Percentiles rank a stretch among this genome's conserved stretches.
Conservation (phyloP, 1,140 invertebrate species). For the Tetragonula clypearis region DNA sequence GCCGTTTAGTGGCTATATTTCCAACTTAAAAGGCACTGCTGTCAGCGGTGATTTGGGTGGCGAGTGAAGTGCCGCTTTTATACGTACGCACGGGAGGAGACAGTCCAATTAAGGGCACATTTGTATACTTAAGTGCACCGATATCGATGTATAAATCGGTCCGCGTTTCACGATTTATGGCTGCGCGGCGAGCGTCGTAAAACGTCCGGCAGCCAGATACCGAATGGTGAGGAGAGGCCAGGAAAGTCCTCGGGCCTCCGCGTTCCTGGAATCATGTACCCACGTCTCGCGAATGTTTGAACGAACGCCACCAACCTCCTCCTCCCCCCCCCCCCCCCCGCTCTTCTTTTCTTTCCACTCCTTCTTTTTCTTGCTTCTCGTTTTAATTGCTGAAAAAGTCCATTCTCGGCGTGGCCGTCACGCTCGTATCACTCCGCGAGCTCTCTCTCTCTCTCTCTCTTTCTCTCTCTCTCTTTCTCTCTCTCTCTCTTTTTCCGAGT, state of each 20-base stretch:
- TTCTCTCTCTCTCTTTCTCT: not conserved
- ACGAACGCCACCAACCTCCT: constrained; percentile 4
- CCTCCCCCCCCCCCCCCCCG: too few relatives aligned
- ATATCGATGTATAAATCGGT: constrained; percentile 76
- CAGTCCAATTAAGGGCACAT: constrained; percentile 76
- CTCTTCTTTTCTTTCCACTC: not conserved
- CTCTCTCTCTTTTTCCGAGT: not conserved
- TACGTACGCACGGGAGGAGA: constrained; percentile 65
- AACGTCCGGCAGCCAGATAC: constrained; percentile 65
- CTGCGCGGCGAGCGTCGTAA: constrained; percentile 74
- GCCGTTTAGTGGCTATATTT: constrained; percentile 61
- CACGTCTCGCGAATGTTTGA: constrained; percentile 42
- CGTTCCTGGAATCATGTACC: constrained; percentile 55
- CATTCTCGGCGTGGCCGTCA: constrained; percentile 18
- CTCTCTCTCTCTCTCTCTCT: not conserved
- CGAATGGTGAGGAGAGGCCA: constrained; percentile 12
- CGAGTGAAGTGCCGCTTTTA: constrained; percentile 64
- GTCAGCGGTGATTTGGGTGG: constrained; percentile 64
- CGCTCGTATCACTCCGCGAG: constrained; percentile 11
- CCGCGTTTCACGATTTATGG: constrained; percentile 71
- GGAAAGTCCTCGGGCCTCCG: constrained; percentile 33
- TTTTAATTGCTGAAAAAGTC: constrained; percentile 45
- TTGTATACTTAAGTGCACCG: constrained; percentile 74
- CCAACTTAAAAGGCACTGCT: constrained; percentile 60
- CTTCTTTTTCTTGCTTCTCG: constrained; percentile 5